Conservation (phyloP, 2,797 vertebrate genomes). For the Dicrostonyx torquatus region DNA sequence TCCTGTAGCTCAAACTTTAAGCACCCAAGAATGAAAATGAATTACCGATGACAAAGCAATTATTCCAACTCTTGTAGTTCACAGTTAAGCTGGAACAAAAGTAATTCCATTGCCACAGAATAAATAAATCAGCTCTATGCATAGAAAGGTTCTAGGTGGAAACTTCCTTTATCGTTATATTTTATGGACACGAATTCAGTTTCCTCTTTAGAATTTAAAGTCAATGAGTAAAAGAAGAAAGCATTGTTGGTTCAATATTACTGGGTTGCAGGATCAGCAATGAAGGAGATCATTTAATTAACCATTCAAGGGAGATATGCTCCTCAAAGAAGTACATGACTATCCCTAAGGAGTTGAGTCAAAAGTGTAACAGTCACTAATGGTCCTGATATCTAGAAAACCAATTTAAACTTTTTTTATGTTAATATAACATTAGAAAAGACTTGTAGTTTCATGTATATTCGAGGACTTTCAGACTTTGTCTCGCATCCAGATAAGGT, state of each 20-base stretch:
- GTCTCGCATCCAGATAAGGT: background rate
- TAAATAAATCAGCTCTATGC: slow-evolving; percentile 55
- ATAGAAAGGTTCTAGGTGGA: background rate
- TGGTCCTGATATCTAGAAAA: background rate
- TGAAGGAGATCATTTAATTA: background rate
- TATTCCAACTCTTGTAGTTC: slow-evolving; percentile 1
- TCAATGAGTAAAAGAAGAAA: background rate
- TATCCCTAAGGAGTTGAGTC: background rate
- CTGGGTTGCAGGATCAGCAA: background rate
- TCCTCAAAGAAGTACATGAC: rapidly evolving
- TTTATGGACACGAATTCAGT: background rate
- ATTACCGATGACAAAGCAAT: slow-evolving; percentile 66
- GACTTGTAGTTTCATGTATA: rapidly evolving
- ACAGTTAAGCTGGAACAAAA: slow-evolving; percentile 45
- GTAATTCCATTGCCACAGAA: slow-evolving; percentile 35
- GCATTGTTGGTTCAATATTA: background rate
- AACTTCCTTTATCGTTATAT: background rate
- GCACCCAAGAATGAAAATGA: slow-evolving; percentile 59
- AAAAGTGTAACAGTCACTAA: background rate
- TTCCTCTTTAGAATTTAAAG: background rate
- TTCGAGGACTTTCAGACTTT: background rate
- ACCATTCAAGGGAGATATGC: background rate
- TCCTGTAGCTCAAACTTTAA: slow-evolving; percentile 44
- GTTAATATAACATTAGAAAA: background rate
- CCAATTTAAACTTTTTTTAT: background rate